Evolutionary conservation across 1,140 invertebrate species (phyloP), one percentile per base, ranked within the genome.

Genomic region (Chionoecetes opilio): DNA sequence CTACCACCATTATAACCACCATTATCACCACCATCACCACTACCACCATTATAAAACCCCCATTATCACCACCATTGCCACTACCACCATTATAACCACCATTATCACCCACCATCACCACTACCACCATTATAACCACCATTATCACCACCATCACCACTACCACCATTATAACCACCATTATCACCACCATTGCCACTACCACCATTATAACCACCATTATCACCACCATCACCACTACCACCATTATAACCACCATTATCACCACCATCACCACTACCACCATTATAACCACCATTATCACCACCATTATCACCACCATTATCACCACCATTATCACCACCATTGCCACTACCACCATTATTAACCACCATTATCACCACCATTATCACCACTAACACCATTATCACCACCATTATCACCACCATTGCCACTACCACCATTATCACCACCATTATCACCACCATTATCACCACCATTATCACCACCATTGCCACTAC

Each of bases 171-270:
- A 32, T 89, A 32, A 9, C 11, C 87, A 21, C 63, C 63, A 75
- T n/a, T n/a, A 75, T 75, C 63, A 75, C 63, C 63, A 75, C 63
- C 63, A 75, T n/a, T n/a, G n/a, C 63, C 63, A 75, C 63, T n/a
- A 75, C 63, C 63, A 75, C n/a, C 63, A 75, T n/a, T n/a, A 75
- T n/a, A 11, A 75, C n/a, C 63, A 75, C 63, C 63, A 75, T n/a
- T n/a, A 75, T n/a, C 63, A 75, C 63, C 63, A 75, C 63, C 63
- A 75, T n/a, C 63, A 75, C 63, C 63, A 75, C n/a, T n/a, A 75
- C 63, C 63, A 75, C 63, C 63, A 75, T n/a, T n/a, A 75, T n/a
- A 11, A 75, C 63, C 63, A 75, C 63, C 63, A 75, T n/a, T n/a
- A n/a, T n/a, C n/a, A n/a, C n/a, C n/a, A n/a, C n/a, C n/a, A n/a